Conservation (phyloP, 2,113 vertebrate genomes). For the Mormyrus iriodes region DNA sequence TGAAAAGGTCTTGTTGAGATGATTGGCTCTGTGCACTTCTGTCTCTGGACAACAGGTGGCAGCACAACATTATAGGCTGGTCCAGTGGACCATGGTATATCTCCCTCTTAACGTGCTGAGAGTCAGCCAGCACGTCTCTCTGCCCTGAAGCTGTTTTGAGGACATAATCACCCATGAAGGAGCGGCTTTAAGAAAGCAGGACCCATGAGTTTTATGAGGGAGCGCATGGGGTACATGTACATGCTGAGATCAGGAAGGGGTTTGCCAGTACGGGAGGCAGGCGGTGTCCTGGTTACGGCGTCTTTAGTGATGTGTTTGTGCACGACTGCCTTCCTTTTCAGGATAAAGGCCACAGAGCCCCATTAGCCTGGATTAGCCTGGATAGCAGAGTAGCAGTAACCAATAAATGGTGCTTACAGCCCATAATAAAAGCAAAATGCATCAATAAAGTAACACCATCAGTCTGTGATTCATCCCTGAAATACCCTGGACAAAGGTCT, state of each 20-base stretch:
- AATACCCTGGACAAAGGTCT: neutral
- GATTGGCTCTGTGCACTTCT: neutral
- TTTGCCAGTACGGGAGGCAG: neutral
- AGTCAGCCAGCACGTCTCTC: neutral
- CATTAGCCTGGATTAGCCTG: neutral
- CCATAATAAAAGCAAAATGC: neutral
- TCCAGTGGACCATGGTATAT: neutral
- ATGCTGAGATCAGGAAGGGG: neutral
- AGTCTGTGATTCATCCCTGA: neutral
- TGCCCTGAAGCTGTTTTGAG: neutral
- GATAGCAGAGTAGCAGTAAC: neutral
- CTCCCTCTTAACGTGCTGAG: neutral
- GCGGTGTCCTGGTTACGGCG: neutral
- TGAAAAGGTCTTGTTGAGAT: neutral
- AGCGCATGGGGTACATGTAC: neutral
- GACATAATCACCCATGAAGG: neutral
- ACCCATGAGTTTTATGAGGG: neutral
- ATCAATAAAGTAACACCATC: neutral
- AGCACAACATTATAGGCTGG: neutral
- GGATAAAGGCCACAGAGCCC: neutral
- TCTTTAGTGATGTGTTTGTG: neutral
- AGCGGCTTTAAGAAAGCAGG: neutral
- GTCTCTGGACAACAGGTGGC: neutral
- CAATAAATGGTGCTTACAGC: neutral
- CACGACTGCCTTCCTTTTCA: neutral